Evolutionary conservation across 2,888 invertebrate species (phyloP).

Genomic region (Clivina fossor): DNA sequence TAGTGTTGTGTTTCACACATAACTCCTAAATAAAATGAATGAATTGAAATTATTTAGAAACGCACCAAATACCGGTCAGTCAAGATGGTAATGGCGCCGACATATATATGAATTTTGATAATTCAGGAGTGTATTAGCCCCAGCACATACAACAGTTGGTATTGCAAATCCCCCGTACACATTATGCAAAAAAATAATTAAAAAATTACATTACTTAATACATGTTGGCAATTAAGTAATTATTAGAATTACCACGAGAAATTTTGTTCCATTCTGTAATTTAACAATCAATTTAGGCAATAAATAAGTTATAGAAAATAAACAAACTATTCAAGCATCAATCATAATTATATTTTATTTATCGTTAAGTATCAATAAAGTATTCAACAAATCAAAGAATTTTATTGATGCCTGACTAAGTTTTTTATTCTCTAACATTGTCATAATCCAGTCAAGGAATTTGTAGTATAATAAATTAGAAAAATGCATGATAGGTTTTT

Average conservation of each 20-base stretch:
- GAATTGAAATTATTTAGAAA: slow-evolving; percentile 16
- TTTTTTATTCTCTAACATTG: background rate
- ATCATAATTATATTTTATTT: too few species aligned
- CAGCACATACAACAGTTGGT: slow-evolving; percentile 10
- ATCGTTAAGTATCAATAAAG: background rate
- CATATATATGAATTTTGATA: background rate
- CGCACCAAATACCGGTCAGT: slow-evolving; percentile 22
- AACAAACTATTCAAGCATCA: too few species aligned
- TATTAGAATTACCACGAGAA: too few species aligned
- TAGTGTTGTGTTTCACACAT: slow-evolving; percentile 21
- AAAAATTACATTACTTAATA: slow-evolving; percentile 19
- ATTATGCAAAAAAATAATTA: slow-evolving; percentile 10
- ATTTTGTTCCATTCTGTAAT: too few species aligned
- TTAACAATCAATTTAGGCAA: too few species aligned
- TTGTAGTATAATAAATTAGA: slow-evolving; percentile 3
- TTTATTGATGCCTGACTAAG: background rate
- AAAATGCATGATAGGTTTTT: slow-evolving; percentile 20
- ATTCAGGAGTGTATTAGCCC: background rate
- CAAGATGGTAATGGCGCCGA: slow-evolving; percentile 18
- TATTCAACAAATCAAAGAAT: background rate
- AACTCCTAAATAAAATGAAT: slow-evolving; percentile 15
- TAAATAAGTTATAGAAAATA: too few species aligned
- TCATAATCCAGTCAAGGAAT: background rate
- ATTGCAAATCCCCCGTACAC: slow-evolving; percentile 22
- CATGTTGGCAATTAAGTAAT: too few species aligned